Base-by-base conservation (phyloP, 2,113 vertebrate species). In the Mandrillus leucophaeus region DNA sequence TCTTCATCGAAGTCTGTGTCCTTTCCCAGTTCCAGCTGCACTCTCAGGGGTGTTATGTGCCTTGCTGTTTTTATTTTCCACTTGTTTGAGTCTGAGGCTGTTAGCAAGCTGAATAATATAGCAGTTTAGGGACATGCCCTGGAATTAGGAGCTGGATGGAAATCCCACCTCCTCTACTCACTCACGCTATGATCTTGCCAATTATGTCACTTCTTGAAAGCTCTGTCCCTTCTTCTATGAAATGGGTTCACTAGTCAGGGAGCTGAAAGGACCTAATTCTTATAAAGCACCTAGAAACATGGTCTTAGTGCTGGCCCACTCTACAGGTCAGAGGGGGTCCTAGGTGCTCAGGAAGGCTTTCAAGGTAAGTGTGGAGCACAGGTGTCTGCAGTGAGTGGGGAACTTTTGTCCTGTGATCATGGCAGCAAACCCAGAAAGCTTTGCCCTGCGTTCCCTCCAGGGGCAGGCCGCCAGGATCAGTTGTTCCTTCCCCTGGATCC, bases 1-100 rank as follows among this genome's bases (percentile, higher is more conserved):
- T 61, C 57, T 12, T 17, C 8, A 14, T 0, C 0, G 25, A 78
- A 2, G 40, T 43, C 52, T n/a, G 66, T 7, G 4, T n/a, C 5
- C 0, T n/a, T 14, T 22, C 73, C 9, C 20, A 57, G 14, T n/a
- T 72, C 61, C 8, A 0, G 11, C 8, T 27, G 32, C 18, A 40
- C 27, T 5, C 48, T 30, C 0, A 9, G 40, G 66, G 10, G 30
- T n/a, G 32, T 14, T 61, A 13, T 50, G 27, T 22, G 25, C 18
- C 43, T 59, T 8, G 3, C 18, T 72, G 66, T 66, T 61, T 73
- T 82, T 85, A 32, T 66, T 23, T 64, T 20, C 27, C 12, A 16
- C 8, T 14, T 16, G 25, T 32, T 50, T 32, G 61, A 22, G 43
- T 38, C 50, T 18, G 48, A 43, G 50, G 45, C 55, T 18, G 6